Conservation (phyloP, 2,797 vertebrate genomes). For the Telmatherina bonti region DNA sequence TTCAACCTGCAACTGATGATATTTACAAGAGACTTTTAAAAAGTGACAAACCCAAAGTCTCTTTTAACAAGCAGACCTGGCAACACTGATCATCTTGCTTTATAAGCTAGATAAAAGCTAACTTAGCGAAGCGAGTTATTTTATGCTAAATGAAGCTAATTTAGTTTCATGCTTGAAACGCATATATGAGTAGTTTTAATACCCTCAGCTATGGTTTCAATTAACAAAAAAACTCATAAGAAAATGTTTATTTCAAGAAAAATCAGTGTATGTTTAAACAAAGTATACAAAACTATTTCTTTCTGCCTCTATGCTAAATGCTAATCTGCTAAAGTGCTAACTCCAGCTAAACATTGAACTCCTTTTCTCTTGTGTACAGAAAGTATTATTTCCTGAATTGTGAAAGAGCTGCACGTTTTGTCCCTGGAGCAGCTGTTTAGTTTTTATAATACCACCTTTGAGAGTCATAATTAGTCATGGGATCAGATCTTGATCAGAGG, state of each 20-base stretch:
- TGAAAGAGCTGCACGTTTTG: conserved; percentile 31
- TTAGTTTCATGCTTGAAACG: neutral
- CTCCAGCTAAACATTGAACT: neutral
- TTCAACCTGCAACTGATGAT: too few relatives aligned
- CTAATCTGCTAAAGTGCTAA: neutral
- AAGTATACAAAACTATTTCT: neutral
- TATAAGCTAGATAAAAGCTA: neutral
- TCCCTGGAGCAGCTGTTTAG: conserved; percentile 16
- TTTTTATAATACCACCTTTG: conserved; percentile 47
- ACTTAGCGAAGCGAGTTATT: neutral
- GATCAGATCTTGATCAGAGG: conserved; percentile 60
- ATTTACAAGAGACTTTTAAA: too few relatives aligned
- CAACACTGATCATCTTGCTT: neutral
- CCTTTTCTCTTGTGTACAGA: neutral
- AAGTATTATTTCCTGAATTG: conserved; percentile 4
- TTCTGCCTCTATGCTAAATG: neutral
- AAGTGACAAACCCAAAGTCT: too few relatives aligned
- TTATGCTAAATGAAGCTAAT: neutral
- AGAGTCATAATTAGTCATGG: conserved; percentile 52
- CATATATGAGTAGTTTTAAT: neutral
- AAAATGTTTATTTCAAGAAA: neutral
- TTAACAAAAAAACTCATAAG: neutral
- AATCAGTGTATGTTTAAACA: neutral
- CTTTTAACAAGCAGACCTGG: too few relatives aligned
- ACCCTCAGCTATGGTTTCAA: neutral